phyloP scores from a whole-genome alignment of 2,797 vertebrate species.

The Clamator glandarius region DNA sequence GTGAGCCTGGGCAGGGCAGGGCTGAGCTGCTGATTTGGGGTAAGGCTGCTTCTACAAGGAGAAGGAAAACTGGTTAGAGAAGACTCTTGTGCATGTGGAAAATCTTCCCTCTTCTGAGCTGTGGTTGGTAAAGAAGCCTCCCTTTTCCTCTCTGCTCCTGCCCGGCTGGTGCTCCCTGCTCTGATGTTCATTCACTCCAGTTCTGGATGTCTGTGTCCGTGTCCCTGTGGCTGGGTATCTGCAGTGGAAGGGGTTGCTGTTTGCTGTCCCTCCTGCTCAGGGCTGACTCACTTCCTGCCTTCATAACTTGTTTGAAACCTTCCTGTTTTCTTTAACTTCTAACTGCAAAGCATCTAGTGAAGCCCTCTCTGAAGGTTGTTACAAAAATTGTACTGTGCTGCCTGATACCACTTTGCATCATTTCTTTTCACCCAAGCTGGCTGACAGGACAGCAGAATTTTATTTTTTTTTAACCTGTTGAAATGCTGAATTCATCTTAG shows the following conservation, averaged over 20 bases:
- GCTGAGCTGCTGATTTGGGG: neutral
- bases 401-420: neutral
- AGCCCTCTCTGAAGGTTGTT: neutral
- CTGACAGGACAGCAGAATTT: neutral
- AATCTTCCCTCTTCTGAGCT: neutral
- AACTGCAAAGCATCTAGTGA: neutral
- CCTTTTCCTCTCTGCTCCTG: neutral
- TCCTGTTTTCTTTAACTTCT: constrained; percentile 43
- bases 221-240: neutral
- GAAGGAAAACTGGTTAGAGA: neutral
- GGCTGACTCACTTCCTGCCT: constrained; percentile 60
- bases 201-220: accelerated
- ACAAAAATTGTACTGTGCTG: neutral
- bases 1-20: neutral
- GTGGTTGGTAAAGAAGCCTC: neutral
- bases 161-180: neutral
- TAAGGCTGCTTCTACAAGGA: neutral
- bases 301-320: neutral
- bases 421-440: neutral
- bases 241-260: neutral
- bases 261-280: neutral
- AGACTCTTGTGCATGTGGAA: neutral
- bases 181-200: neutral
- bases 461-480: neutral
- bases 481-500: neutral